Evolutionary conservation across 2,113 vertebrate species (phyloP).

Genomic region (Oreochromis aureus): DNA sequence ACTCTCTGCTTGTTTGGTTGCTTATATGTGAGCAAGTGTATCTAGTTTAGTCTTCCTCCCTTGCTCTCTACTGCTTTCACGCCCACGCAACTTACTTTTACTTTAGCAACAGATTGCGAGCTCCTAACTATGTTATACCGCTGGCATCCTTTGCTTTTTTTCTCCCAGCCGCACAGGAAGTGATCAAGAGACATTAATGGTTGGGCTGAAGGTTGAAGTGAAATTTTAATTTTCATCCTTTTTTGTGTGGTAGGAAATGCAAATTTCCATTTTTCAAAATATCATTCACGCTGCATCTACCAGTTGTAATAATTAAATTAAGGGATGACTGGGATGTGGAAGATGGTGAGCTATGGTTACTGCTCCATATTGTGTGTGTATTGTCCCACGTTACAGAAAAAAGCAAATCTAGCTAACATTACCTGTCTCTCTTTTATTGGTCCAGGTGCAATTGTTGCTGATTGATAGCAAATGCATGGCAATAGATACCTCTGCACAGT

Average conservation of each 20-base stretch:
- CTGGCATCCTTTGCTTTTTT: background rate
- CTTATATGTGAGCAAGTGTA: background rate
- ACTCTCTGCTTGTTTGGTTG: background rate
- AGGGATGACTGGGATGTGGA: background rate
- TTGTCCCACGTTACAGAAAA: background rate
- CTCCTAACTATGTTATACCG: background rate
- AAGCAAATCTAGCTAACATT: background rate
- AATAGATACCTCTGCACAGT: background rate
- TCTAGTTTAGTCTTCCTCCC: background rate
- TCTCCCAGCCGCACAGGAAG: background rate
- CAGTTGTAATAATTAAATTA: background rate
- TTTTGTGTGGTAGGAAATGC: background rate
- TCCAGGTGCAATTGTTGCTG: background rate
- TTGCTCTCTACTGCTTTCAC: slow-evolving; percentile 21
- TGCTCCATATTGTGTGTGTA: background rate
- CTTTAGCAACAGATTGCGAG: slow-evolving; percentile 36
- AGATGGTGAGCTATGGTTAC: background rate
- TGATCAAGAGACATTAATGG: background rate
- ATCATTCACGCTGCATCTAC: background rate
- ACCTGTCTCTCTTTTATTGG: background rate
- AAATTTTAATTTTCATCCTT: background rate
- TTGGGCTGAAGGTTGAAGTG: background rate
- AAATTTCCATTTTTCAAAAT: background rate
- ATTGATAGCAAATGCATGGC: background rate
- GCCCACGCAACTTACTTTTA: background rate